A percentile compares a stretch with the other conserved stretches of the same genome.
phyloP scores from a whole-genome alignment of 2,888 invertebrate genomes.

The Pinctada fucata region DNA sequence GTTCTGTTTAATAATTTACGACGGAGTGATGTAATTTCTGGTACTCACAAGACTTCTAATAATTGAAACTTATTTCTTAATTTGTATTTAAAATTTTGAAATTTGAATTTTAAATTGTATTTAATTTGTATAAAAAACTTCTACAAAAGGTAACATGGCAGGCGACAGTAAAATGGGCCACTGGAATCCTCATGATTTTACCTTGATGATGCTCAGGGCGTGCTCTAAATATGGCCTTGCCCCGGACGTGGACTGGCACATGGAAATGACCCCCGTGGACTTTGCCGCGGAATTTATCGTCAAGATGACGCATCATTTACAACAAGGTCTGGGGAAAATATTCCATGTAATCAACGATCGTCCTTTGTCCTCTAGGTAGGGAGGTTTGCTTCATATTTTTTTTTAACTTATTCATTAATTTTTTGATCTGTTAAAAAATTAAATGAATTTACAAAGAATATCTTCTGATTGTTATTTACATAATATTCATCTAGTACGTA shows the following conservation, averaged over 20 bases:
- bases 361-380: slow-evolving; percentile 68
- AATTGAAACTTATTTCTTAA: too few species aligned
- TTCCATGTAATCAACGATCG: slow-evolving; percentile 75
- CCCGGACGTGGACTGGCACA: slow-evolving; percentile 73
- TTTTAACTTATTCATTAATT: too few species aligned
- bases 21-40: too few species aligned
- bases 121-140: too few species aligned
- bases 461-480: too few species aligned
- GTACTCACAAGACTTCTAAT: too few species aligned
- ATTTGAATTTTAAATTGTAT: too few species aligned
- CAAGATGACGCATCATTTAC: slow-evolving; percentile 68
- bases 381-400: not conserved
- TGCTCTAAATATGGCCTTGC: slow-evolving; percentile 67
- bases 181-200: slow-evolving; percentile 78
- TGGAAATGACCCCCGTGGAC: slow-evolving; percentile 78
- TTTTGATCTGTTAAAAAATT: too few species aligned
- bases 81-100: too few species aligned
- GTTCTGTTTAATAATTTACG: too few species aligned
- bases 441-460: too few species aligned
- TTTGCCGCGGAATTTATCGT: slow-evolving; percentile 75
- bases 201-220: slow-evolving; percentile 73
- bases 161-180: slow-evolving; percentile 69
- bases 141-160: slow-evolving; percentile 70
- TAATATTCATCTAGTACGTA: too few species aligned
- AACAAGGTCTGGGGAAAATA: slow-evolving; percentile 72